Evolutionary conservation across 2,797 vertebrate species (phyloP).

Genomic region (Natrix natrix): DNA sequence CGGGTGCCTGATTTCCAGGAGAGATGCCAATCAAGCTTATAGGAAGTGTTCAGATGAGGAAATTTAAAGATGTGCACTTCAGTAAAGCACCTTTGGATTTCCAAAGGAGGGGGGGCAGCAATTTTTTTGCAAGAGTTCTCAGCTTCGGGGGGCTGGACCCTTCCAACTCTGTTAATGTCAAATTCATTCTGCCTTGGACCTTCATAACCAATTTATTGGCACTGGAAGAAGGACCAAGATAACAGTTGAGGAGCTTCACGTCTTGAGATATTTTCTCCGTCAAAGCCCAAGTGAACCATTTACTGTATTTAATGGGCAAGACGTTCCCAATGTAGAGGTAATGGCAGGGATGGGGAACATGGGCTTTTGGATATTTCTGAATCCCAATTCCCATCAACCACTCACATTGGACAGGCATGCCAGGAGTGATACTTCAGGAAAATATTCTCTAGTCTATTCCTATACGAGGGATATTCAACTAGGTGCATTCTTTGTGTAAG

Average conservation of each 20-base stretch:
- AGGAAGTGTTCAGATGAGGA: not conserved
- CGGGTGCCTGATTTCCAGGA: constrained; percentile 34
- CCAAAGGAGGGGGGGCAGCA: too few relatives aligned
- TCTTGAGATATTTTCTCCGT: too few relatives aligned
- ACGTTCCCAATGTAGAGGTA: not conserved
- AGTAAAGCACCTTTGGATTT: too few relatives aligned
- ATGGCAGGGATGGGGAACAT: not conserved
- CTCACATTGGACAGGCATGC: not conserved
- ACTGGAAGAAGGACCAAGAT: not conserved
- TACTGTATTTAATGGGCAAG: not conserved
- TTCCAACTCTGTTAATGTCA: too few relatives aligned
- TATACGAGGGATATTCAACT: not conserved
- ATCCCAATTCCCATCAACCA: not conserved
- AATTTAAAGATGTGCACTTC: not conserved
- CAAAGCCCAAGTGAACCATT: not conserved
- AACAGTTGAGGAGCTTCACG: not conserved
- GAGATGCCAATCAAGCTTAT: constrained; percentile 23
- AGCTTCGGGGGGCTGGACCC: too few relatives aligned
- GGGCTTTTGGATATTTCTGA: not conserved
- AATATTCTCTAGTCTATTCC: not conserved
- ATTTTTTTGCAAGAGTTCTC: not conserved
- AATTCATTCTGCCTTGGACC: not conserved
- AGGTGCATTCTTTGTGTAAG: not conserved
- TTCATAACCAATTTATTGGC: not conserved
- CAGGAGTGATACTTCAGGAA: not conserved